Evolutionary conservation across 2,113 vertebrate genomes (phyloP), one percentile per base, ranked within the genome.

Genomic region (Sturnira hondurensis): DNA sequence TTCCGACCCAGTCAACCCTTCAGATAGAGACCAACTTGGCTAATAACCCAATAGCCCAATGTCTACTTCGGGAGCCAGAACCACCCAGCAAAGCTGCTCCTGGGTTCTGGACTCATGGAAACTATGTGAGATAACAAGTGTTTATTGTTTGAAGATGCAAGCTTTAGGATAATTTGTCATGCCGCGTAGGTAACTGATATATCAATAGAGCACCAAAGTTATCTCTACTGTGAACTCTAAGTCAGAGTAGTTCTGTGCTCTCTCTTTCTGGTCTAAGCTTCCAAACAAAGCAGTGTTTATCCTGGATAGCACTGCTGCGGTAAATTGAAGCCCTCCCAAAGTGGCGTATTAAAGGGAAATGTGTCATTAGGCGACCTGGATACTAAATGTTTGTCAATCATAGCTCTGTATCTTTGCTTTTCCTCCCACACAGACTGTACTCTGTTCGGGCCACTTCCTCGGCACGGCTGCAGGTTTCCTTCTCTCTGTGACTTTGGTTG

Each of bases 1-100:
- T 86, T 63, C 33, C 36, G 76, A 38, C 56, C 45, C 15, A 86
- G 15, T 17, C 68, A 86, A 19, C 33, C 65, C 68, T 93, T 94
- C 71, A 73, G 33, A 38, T 33, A 33, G 41, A 78, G 31, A 28
- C 15, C 89, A 2, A 17, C 0, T n/a, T 87, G n/a, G 17, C 12
- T 36, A 67, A 43, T 28, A 56, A 17, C 3, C 28, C n/a, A 38
- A 3, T 0, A 56, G 28, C 3, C 28, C 45, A 52, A 1, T 0
- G 58, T 38, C 43, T 89, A 45, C n/a, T 86, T 56, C 11, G 13
- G 4, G 4, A 63, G 14, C 56, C 22, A 38, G 43, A 74, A 65
- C 52, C 33, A 31, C 43, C 33, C 24, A 43, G 11, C 12, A 56
- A 33, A 50, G n/a, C 11, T 84, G 19, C 17, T 78, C 41, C 47